phyloP scores from a whole-genome alignment of 2,888 invertebrate species.

The Lepidonotus clava region DNA sequence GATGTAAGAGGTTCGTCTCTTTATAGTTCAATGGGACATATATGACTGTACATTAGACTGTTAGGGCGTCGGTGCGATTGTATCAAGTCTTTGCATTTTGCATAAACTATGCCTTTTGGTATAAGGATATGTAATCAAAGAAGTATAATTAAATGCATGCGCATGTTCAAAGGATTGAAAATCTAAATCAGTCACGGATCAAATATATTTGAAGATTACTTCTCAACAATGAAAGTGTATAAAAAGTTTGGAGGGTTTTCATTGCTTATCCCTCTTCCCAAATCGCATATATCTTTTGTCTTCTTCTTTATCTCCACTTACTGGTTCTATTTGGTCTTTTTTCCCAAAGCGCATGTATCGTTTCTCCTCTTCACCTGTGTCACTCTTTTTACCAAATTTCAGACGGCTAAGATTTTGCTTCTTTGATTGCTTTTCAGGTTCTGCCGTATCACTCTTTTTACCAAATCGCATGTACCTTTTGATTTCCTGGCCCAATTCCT shows the following conservation, averaged over 20 bases:
- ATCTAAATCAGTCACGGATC: not conserved
- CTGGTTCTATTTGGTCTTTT: constrained; percentile 25
- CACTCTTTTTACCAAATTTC: constrained; percentile 55
- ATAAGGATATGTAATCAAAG: not conserved
- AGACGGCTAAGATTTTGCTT: constrained; percentile 4
- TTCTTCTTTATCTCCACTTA: not conserved
- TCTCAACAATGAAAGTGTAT: not conserved
- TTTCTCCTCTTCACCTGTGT: constrained; percentile 49
- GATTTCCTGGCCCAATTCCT: not conserved
- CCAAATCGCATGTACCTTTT: constrained; percentile 29
- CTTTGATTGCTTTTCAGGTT: not conserved
- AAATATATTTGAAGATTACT: not conserved
- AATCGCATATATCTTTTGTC: constrained; percentile 54
- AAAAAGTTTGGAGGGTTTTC: not conserved
- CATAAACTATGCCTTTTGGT: not conserved
- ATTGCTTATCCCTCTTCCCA: constrained; percentile 56
- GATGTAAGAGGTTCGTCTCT: not conserved
- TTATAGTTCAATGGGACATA: too few species aligned
- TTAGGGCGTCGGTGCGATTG: not conserved
- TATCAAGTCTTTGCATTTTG: constrained; percentile 26
- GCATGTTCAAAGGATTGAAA: not conserved
- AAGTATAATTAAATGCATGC: not conserved
- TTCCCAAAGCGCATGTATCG: constrained; percentile 66
- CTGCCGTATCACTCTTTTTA: constrained; percentile 19
- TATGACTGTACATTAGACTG: not conserved